Percentiles rank a stretch among this genome's conserved stretches.
These are phyloP conservation scores for Sitobion miscanthi DNA, from an alignment of 1,140 invertebrate genomes.

Conservation along the genomic window DNA sequence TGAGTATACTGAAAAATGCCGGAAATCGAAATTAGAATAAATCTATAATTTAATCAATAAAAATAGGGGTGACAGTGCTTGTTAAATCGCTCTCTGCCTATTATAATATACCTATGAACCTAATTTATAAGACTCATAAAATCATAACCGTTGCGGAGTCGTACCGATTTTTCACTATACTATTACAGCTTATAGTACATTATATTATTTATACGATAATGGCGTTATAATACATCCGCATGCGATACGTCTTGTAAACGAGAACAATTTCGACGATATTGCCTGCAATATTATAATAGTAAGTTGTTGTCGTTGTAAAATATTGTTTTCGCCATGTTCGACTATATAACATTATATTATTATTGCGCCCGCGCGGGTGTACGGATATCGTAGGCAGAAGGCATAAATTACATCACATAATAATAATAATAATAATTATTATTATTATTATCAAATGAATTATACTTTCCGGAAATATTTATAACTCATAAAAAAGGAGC, in stretches of 20 bases:
- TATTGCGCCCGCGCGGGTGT: not conserved
- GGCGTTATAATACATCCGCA: not conserved
- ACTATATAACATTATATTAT: not conserved
- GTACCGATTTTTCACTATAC: not conserved
- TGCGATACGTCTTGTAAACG: not conserved
- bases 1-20: no score
- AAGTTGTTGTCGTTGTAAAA: not conserved
- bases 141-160: no score
- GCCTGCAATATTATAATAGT: not conserved
- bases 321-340: not conserved
- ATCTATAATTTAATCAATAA: not conserved
- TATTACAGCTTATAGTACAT: not conserved
- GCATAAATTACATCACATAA: not conserved
- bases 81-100: no score
- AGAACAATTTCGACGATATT: not conserved
- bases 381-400: conserved; percentile 2
- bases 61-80: not conserved
- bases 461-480: conserved; percentile 20
- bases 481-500: not conserved
- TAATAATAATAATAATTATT: not conserved
- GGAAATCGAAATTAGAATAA: not conserved
- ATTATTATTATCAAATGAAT: not conserved
- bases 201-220: not conserved
- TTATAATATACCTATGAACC: no score
- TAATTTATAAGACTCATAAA: not conserved